phyloP scores from a whole-genome alignment of 2,888 invertebrate species.

The Caradrina kadenii region DNA sequence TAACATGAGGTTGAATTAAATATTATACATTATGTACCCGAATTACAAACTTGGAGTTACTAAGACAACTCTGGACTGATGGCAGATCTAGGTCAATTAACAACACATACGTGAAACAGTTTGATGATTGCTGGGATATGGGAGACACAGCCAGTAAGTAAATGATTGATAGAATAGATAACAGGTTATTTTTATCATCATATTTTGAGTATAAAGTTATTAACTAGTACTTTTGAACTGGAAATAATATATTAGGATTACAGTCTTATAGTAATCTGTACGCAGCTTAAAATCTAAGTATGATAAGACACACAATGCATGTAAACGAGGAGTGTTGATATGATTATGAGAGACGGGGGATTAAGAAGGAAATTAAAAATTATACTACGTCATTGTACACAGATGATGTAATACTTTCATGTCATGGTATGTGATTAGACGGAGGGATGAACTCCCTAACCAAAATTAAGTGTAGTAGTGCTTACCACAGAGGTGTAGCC shows the following conservation, averaged over 20 bases:
- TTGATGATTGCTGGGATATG: too few species aligned
- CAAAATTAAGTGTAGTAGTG: background rate
- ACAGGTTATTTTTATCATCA: background rate
- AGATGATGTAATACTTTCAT: background rate
- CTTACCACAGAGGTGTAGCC: too few species aligned
- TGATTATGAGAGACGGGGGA: background rate
- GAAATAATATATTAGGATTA: constrained; percentile 22
- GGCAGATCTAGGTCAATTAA: too few species aligned
- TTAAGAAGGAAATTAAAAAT: background rate
- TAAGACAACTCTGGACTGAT: too few species aligned
- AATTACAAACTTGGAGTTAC: too few species aligned
- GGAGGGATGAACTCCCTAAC: too few species aligned
- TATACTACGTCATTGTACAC: background rate
- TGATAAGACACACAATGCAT: constrained; percentile 7
- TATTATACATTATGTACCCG: too few species aligned
- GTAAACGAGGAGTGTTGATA: background rate
- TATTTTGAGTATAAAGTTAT: background rate
- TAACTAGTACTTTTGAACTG: background rate
- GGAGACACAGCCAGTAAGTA: background rate
- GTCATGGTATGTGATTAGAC: background rate
- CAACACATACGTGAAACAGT: too few species aligned
- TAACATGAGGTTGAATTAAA: too few species aligned
- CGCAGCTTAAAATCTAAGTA: background rate
- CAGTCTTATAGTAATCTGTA: constrained; percentile 31
- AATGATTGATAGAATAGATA: constrained; percentile 3